Evolutionary conservation across 2,113 vertebrate species (phyloP), one percentile per base, ranked within the genome.

Genomic region (Theropithecus gelada): DNA sequence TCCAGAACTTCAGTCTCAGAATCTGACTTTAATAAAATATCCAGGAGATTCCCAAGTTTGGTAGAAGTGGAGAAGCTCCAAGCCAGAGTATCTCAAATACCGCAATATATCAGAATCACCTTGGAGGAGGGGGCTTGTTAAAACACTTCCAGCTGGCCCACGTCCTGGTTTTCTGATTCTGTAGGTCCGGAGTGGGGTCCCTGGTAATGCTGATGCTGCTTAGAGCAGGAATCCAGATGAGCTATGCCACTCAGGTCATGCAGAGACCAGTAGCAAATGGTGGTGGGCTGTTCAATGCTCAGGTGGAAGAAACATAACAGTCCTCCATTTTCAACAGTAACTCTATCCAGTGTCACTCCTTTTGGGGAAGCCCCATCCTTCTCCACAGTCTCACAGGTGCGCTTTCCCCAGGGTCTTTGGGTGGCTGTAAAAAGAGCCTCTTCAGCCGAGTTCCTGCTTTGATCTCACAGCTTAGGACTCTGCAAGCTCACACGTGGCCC

Each of bases 221-320:
- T n/a, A 18, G 12, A 72, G 14, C n/a, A 43, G 32, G 43, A 45
- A 48, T 32, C 23, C 14, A 5, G 59, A 43, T 6, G 38, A 68
- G 8, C 50, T 25, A 0, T 4, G 5, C 20, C 27, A 2, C 5
- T 5, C 22, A 45, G 12, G 12, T 30, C 11, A 72, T 23, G 13
- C 18, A 30, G 43, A 81, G 38, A 75, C 40, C 22, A 11, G 17
- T 30, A 72, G 40, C 73, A 9, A 17, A 10, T 4, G 38, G 40
- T 32, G 13, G 43, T 16, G 9, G 3, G 8, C n/a, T 55, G 13
- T 18, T 88, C 38, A 2, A 6, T 45, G 13, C 32, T 43, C 12
- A 35, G 45, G 45, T 57, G 10, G 0, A 59, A 52, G 70, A 75
- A 90, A 30, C 1, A 3, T 1, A 16, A 3, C 48, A 52, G 27